Base-by-base conservation (phyloP, 2,797 vertebrate species). In the Anableps anableps region DNA sequence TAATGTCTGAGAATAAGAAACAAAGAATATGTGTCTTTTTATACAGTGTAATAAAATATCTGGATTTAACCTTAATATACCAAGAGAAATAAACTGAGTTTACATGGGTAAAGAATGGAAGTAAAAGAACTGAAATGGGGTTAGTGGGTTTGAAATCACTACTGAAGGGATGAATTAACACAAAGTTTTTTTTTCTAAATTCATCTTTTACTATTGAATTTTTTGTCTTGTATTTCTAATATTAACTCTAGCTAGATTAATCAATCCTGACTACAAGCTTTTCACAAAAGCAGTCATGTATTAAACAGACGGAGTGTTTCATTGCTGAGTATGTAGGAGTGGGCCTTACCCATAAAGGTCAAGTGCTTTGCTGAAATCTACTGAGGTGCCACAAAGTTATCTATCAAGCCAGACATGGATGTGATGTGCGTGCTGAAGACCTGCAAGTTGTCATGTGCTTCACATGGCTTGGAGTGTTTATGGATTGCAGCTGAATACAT, bases 271-370 rank as follows among this genome's bases (percentile, higher is more conserved):
- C 51, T 9, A 29, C 13, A n/a, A 76, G 78, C 78, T 76, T 88
- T 82, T 86, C 83, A 91, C 75, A 11, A 85, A 91, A 80, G 72
- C 83, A 83, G 85, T 91, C 82, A 86, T 88, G 83, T 87, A 80
- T 89, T 89, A 89, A 93, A 92, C 83, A 89, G 84, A 92, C 76
- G 74, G 75, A 88, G 82, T 79, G 82, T 76, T 83, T 88, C 86
- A 81, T 81, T 85, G 86, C 86, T 86, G 85, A 77, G 86, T 90
- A 90, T 92, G 91, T 90, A 92, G 91, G 91, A 93, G 86, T 83
- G 83, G 77, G 83, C 76, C n/a, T 2, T 86, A 90, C 90, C 55
- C 75, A 89, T 91, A 94, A 94, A 94, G 93, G 93, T 94, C 91
- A 94, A 93, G 89, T 84, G 89, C 85, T 81, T 89, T 82, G 45